phyloP scores from a whole-genome alignment of 2,113 vertebrate genomes.

The Melanotaenia duboulayi region DNA sequence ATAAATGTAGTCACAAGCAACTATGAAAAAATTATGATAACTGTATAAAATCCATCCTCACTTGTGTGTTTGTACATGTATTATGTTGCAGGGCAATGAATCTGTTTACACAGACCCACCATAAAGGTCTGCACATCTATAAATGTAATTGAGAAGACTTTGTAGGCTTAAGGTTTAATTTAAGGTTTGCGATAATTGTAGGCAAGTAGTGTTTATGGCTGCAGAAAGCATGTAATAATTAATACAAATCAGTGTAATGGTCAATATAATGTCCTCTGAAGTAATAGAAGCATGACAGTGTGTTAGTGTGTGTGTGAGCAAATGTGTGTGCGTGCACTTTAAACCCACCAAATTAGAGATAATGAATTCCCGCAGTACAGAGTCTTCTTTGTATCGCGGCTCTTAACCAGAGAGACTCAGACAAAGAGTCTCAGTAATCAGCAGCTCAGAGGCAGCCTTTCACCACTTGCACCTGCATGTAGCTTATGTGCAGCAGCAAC shows the following conservation, averaged over 20 bases:
- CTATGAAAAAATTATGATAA: no score
- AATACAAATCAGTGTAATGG: background rate
- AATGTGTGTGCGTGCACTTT: conserved; percentile 11
- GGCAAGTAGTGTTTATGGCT: background rate
- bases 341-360: conserved; percentile 56
- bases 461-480: conserved; percentile 67
- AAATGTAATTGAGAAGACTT: background rate
- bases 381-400: conserved; percentile 70
- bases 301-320: background rate
- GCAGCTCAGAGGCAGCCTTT: conserved; percentile 60
- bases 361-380: conserved; percentile 76
- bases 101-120: background rate
- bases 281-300: background rate
- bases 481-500: conserved; percentile 24
- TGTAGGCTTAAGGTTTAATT: background rate
- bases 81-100: background rate
- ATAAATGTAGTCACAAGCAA: no score
- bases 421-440: conserved; percentile 72
- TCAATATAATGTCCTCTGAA: background rate
- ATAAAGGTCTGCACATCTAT: background rate
- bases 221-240: background rate
- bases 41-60: no score
- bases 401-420: conserved; percentile 39
- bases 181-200: background rate
- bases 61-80: background rate